These are phyloP conservation scores for Haliaeetus leucogaster DNA, from an alignment of 2,113 vertebrate genomes.

Conservation along the genomic window DNA sequence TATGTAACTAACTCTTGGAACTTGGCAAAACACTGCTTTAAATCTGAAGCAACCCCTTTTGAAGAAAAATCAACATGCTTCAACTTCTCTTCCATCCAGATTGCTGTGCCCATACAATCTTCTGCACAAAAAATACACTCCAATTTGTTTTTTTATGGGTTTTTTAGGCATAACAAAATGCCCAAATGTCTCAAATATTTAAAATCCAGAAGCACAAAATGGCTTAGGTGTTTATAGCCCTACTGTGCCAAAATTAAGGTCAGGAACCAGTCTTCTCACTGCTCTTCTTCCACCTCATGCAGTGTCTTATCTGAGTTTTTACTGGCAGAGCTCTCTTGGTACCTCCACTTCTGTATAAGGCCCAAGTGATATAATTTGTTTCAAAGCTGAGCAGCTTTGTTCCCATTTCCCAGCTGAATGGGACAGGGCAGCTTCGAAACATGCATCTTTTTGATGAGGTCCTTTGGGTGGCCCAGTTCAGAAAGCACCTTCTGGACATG, in stretches of 20 bases:
- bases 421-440: background rate
- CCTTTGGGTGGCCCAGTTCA: background rate
- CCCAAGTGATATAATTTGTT: background rate
- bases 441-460: background rate
- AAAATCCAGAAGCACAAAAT: background rate
- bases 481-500: background rate
- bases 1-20: background rate
- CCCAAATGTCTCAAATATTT: background rate
- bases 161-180: background rate
- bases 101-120: background rate
- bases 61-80: background rate
- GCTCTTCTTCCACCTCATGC: background rate
- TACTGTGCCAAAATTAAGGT: background rate
- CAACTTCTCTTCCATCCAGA: background rate
- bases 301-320: background rate
- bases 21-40: background rate
- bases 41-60: background rate
- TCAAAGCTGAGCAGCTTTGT: background rate
- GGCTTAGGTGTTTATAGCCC: background rate
- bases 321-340: background rate
- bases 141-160: rapidly evolving
- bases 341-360: background rate
- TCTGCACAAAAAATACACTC: background rate
- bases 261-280: rapidly evolving
- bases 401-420: background rate